Evolutionary conservation across 2,797 vertebrate species (phyloP).

Genomic region (Sebastes taczanowskii): DNA sequence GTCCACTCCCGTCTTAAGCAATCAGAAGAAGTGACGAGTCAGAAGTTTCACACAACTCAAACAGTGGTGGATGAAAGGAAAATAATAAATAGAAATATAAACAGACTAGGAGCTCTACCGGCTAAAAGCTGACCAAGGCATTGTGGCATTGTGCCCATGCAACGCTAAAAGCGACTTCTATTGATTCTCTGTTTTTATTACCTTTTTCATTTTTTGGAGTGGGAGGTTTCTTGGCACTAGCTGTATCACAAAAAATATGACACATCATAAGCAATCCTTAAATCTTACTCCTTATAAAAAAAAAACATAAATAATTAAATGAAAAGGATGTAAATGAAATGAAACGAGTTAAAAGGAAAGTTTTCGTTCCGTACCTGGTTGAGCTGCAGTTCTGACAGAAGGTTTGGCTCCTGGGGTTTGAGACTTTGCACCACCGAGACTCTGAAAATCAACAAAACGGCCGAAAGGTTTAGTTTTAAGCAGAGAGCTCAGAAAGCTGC

Average conservation of each 20-base stretch:
- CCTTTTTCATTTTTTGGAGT: slow-evolving; percentile 73
- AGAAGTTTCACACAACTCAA: neutral
- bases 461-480: neutral
- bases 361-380: slow-evolving; percentile 61
- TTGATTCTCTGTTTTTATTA: slow-evolving; percentile 38
- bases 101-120: neutral
- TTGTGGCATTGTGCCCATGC: slow-evolving; percentile 4
- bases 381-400: slow-evolving; percentile 85
- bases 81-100: neutral
- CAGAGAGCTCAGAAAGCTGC: neutral
- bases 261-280: slow-evolving; percentile 42
- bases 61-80: neutral
- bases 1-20: slow-evolving; percentile 88
- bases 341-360: rapidly evolving
- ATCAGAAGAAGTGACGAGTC: slow-evolving; percentile 16
- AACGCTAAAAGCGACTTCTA: slow-evolving; percentile 6
- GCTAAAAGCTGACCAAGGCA: slow-evolving; percentile 47
- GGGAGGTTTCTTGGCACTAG: slow-evolving; percentile 76
- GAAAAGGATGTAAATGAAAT: neutral
- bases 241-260: slow-evolving; percentile 68
- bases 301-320: neutral
- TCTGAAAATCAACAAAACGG: slow-evolving; percentile 47
- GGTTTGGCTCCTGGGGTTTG: slow-evolving; percentile 85
- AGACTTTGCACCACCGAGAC: slow-evolving; percentile 75
- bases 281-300: neutral